These are phyloP conservation scores for Pararge aegeria DNA, from an alignment of 1,140 invertebrate species.

Conservation along the genomic window DNA sequence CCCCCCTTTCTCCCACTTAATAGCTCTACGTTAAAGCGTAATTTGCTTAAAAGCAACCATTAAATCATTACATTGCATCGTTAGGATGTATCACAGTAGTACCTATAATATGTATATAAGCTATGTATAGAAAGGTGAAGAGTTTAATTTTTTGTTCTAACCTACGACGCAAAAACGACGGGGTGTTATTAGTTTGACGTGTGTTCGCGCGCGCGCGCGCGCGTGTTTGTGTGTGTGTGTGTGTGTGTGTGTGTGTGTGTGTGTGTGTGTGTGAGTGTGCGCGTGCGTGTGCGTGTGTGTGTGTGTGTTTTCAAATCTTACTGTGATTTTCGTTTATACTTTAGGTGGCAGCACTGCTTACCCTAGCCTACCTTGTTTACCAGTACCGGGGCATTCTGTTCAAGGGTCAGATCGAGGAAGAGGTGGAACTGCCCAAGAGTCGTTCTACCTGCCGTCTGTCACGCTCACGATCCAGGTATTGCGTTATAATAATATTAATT, in stretches of 20 bases:
- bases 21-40: not conserved
- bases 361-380: not conserved
- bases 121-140: too few relatives aligned
- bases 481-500: too few relatives aligned
- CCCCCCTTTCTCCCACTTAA: not conserved
- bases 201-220: too few relatives aligned
- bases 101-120: too few relatives aligned
- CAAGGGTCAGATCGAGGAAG: not conserved
- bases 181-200: too few relatives aligned
- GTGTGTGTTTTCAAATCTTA: not conserved
- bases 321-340: not conserved
- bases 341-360: not conserved
- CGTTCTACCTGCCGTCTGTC: conserved; percentile 18
- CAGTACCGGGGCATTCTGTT: not conserved
- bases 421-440: not conserved
- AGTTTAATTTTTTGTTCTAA: too few relatives aligned
- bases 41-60: not conserved
- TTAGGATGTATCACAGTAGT: too few relatives aligned
- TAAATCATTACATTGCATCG: not conserved
- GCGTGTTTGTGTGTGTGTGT: too few relatives aligned
- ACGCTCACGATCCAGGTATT: conserved; percentile 40
- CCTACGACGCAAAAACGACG: too few relatives aligned
- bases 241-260: too few relatives aligned
- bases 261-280: too few relatives aligned
- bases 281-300: too few relatives aligned